Evolutionary conservation across 2,113 vertebrate species (phyloP).

Genomic region (Rhynchomys soricoides): DNA sequence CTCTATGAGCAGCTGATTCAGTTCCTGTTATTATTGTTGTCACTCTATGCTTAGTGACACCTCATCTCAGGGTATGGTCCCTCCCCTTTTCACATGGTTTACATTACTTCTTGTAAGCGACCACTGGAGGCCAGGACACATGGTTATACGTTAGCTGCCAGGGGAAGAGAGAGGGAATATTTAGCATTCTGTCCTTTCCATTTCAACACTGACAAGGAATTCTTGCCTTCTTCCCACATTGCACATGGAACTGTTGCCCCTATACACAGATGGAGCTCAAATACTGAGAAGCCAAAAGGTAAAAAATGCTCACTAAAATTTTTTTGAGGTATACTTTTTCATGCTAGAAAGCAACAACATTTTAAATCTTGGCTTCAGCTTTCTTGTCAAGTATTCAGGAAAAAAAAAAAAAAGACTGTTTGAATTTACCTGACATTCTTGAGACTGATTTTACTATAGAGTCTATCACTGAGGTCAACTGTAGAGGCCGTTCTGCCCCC

Average conservation of each 20-base stretch:
- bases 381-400: conserved; percentile 45
- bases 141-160: neutral
- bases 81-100: neutral
- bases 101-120: neutral
- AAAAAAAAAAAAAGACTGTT: neutral
- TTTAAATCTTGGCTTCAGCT: conserved; percentile 3
- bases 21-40: accelerated
- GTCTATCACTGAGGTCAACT: too few species aligned
- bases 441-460: neutral
- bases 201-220: neutral
- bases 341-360: conserved; percentile 50
- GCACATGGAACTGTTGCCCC: conserved; percentile 29
- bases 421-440: neutral
- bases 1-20: accelerated
- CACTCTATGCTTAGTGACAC: accelerated
- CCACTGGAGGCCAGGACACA: neutral
- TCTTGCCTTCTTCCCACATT: neutral
- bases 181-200: conserved; percentile 1
- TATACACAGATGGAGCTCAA: conserved; percentile 20
- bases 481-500: neutral
- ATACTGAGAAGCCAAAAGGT: conserved; percentile 24
- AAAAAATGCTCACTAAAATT: conserved; percentile 23
- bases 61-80: neutral
- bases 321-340: conserved; percentile 56
- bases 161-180: neutral